These are phyloP conservation scores for Heteropelma amictum DNA, from an alignment of 2,888 invertebrate species.

Conservation along the genomic window DNA sequence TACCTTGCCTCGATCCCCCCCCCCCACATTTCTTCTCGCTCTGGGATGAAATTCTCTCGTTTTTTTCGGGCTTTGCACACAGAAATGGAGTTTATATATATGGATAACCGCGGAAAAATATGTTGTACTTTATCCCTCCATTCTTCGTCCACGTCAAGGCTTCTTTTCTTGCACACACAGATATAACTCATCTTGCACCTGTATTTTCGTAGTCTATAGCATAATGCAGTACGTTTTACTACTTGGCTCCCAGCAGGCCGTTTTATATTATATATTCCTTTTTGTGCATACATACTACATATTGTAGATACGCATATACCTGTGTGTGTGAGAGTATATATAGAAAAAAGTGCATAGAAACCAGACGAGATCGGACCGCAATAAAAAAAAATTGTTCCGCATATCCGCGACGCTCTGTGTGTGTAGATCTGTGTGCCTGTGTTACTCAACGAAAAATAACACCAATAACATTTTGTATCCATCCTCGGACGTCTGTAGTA, in stretches of 20 bases:
- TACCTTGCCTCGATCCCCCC: neutral
- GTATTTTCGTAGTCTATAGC: constrained; percentile 19
- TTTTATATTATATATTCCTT: neutral
- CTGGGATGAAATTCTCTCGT: constrained; percentile 20
- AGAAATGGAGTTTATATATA: constrained; percentile 10
- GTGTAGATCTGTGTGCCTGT: constrained; percentile 9
- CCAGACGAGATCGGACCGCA: constrained; percentile 21
- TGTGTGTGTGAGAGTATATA: neutral
- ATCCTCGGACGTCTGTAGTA: neutral
- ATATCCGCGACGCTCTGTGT: constrained; percentile 8
- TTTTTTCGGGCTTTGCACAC: constrained; percentile 1
- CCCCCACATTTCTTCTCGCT: neutral
- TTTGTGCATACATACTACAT: neutral
- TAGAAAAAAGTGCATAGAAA: neutral
- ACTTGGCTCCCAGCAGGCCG: constrained; percentile 21
- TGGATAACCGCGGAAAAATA: constrained; percentile 41
- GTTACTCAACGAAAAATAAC: constrained; percentile 55
- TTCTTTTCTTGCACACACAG: constrained; percentile 3
- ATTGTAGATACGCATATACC: neutral
- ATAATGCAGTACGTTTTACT: constrained; percentile 39
- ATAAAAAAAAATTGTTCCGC: constrained; percentile 38
- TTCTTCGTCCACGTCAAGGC: constrained; percentile 43
- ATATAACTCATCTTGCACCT: constrained; percentile 22
- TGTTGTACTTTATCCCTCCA: constrained; percentile 54
- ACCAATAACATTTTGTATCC: constrained; percentile 54